These are phyloP conservation scores for Ctenosaura bakeri DNA, from an alignment of 2,797 vertebrate genomes.

Conservation along the genomic window DNA sequence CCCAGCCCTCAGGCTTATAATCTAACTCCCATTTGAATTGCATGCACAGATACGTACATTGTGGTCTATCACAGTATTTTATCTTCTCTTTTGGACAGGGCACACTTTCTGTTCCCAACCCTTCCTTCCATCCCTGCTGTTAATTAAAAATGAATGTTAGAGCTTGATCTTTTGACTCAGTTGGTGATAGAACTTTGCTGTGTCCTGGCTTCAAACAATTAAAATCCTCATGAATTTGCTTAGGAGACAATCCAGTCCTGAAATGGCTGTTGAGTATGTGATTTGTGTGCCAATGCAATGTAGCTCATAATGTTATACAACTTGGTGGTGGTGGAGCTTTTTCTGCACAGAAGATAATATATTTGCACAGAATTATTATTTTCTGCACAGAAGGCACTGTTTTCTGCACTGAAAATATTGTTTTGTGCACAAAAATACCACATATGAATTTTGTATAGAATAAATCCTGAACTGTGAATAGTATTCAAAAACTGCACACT, in stretches of 20 bases:
- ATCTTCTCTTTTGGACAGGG: not conserved
- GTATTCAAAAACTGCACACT: too few relatives aligned
- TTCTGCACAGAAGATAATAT: too few relatives aligned
- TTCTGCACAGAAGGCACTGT: too few relatives aligned
- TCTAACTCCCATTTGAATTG: slow-evolving; percentile 1
- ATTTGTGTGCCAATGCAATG: not conserved
- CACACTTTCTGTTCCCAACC: not conserved
- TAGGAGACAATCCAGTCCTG: not conserved
- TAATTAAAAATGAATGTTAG: slow-evolving; percentile 3
- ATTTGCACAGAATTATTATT: too few relatives aligned
- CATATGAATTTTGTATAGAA: too few relatives aligned
- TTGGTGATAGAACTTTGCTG: not conserved
- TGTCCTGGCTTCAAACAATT: slow-evolving; percentile 7
- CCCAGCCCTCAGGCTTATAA: not conserved
- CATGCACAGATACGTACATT: not conserved
- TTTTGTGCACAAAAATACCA: too few relatives aligned
- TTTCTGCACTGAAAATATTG: too few relatives aligned
- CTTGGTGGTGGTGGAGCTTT: too few relatives aligned
- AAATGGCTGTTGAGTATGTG: not conserved
- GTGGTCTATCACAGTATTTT: not conserved
- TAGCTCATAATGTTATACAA: not conserved
- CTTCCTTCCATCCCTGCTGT: not conserved
- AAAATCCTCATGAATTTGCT: not conserved
- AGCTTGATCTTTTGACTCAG: not conserved
- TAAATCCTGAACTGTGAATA: too few relatives aligned